Conservation (phyloP, 2,797 vertebrate genomes). For the Halcyon badia region DNA sequence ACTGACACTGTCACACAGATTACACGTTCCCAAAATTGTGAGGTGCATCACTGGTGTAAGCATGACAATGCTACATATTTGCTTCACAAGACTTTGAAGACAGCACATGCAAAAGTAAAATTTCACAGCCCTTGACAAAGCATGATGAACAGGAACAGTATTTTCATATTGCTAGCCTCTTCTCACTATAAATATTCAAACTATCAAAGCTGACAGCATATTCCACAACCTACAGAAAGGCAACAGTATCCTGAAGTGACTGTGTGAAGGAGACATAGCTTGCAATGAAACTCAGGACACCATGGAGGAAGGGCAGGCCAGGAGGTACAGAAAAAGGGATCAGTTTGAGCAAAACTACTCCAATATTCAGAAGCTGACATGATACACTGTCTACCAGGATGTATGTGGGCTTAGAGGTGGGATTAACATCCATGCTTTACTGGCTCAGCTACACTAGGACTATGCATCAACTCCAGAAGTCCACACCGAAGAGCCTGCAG, state of each 20-base stretch:
- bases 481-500: background rate
- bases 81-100: background rate
- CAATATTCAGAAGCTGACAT: background rate
- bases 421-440: background rate
- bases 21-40: background rate
- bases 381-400: no score
- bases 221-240: background rate
- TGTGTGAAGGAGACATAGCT: background rate
- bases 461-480: background rate
- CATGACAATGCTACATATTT: accelerated
- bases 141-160: background rate
- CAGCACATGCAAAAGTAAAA: background rate
- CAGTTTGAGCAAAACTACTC: background rate
- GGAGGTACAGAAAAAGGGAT: background rate
- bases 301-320: background rate
- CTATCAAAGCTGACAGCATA: background rate
- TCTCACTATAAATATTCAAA: background rate
- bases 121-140: background rate
- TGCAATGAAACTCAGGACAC: background rate
- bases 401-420: no score
- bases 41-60: background rate
- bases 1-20: background rate
- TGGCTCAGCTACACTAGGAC: background rate
- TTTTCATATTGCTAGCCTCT: background rate
- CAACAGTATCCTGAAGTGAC: background rate